Conservation (phyloP, 64 coral and sea anemone genomes). For the Montipora cactus region DNA sequence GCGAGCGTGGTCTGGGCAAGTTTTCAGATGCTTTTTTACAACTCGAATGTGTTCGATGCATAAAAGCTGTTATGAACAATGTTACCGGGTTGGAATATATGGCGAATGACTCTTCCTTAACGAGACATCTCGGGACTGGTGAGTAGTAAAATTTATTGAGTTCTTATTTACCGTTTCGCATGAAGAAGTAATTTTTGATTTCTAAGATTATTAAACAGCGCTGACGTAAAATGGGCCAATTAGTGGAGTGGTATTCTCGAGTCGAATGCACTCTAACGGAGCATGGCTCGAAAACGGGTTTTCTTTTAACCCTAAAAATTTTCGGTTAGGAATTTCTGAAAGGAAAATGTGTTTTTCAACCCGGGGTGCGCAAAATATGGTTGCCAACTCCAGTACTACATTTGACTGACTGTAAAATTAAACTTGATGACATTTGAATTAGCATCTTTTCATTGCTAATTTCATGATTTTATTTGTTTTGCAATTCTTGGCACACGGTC, state of each 20-base stretch:
- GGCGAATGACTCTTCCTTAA: conserved; percentile 55
- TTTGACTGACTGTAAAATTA: too few relatives aligned
- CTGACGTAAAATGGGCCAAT: background rate
- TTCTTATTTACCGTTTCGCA: background rate
- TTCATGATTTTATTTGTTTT: too few relatives aligned
- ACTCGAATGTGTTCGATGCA: conserved; percentile 89
- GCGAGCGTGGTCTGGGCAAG: conserved; percentile 63
- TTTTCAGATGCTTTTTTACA: conserved; percentile 88
- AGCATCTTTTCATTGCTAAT: too few relatives aligned
- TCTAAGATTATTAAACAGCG: background rate
- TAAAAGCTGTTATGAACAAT: conserved; percentile 89
- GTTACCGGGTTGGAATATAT: conserved; percentile 83
- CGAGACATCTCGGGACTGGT: conserved; percentile 81
- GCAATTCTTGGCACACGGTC: too few relatives aligned
- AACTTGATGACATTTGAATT: too few relatives aligned
- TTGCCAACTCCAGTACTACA: too few relatives aligned
- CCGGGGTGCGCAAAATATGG: too few relatives aligned
- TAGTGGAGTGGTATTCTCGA: background rate
- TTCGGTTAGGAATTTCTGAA: background rate
- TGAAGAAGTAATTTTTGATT: background rate
- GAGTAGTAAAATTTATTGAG: background rate
- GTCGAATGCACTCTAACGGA: background rate
- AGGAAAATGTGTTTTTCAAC: too few relatives aligned
- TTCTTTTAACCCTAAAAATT: background rate
- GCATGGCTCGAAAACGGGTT: background rate